These are phyloP conservation scores for Vulpes lagopus DNA, from an alignment of 2,113 vertebrate species.

Conservation along the genomic window DNA sequence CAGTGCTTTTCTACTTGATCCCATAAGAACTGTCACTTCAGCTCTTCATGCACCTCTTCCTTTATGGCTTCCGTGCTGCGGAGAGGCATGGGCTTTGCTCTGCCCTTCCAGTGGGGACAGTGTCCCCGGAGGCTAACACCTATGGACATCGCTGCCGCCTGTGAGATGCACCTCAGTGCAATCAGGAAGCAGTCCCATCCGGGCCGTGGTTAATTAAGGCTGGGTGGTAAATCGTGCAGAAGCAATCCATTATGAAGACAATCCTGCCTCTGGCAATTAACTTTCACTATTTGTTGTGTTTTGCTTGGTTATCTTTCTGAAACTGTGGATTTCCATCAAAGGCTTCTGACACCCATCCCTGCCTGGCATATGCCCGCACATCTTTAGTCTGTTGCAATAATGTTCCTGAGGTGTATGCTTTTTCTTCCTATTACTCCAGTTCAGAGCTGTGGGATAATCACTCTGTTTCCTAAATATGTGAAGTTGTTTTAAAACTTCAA, in stretches of 20 bases:
- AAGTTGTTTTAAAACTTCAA: conserved; percentile 58
- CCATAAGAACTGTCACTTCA: conserved; percentile 68
- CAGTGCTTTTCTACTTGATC: conserved; percentile 70
- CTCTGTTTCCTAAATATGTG: conserved; percentile 50
- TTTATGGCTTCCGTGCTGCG: not conserved
- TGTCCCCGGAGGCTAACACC: not conserved
- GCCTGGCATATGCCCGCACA: not conserved
- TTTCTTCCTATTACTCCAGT: not conserved
- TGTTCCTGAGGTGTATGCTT: not conserved
- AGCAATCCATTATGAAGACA: conserved; percentile 8
- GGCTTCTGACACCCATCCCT: not conserved
- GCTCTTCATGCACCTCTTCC: conserved; percentile 42
- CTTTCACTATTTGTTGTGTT: conserved; percentile 41
- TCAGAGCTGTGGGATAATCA: conserved; percentile 52
- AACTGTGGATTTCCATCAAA: conserved; percentile 42
- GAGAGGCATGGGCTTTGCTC: not conserved
- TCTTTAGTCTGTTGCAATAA: not conserved
- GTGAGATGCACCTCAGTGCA: not conserved
- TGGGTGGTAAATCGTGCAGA: not conserved
- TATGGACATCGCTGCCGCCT: not conserved
- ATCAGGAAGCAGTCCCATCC: conserved; percentile 17
- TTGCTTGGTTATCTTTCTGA: conserved; percentile 32
- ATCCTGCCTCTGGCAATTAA: not conserved
- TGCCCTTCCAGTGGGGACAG: not conserved
- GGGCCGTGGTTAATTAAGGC: conserved; percentile 55